Evolutionary conservation across 2,113 vertebrate species (phyloP), one percentile per base, ranked within the genome.

Genomic region (Hippocampus abdominalis): DNA sequence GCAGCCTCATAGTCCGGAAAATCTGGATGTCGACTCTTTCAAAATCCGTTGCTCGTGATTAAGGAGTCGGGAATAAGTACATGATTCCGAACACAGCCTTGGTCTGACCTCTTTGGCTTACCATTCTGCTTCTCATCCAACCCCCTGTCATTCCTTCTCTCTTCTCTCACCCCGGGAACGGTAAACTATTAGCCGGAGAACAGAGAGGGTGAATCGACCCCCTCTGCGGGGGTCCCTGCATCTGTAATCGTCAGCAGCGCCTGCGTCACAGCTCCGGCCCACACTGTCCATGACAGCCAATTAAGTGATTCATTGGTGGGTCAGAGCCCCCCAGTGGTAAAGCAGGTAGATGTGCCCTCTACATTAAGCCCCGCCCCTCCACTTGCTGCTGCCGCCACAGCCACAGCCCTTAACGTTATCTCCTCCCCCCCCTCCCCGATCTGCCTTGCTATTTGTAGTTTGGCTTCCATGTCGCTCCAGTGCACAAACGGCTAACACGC

Each of bases 171-270:
- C 81, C 82, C 78, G 57, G 81, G 88, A 83, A 82, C 78, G 83
- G 86, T 89, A 88, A 92, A 92, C 82, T 90, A 89, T 92, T 90
- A 94, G 63, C 63, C 63, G 23, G 23, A 18, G 93, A 93, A 91
- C 85, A 87, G 87, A 89, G 92, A 91, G 88, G 90, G 86, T 85
- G 89, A 86, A 82, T 91, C 92, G 75, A 82, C 92, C 81, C 79
- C 91, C 83, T 89, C 90, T 81, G 90, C 92, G 90, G 92, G 92
- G 81, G 91, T 94, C 75, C 95, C 94, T 32, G 94, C 95, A 74
- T 95, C 95, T 79, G 93, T 95, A 91, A 96, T 96, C 94, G 92
- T 96, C 92, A 95, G 94, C 93, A 93, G 94, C 91, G 91, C 89
- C 84, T 90, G 78, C 83, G 73, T 87, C 89, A 75, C 89, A 86